Evolutionary conservation across 2,113 vertebrate species (phyloP).

Genomic region (Cacatua alba): DNA sequence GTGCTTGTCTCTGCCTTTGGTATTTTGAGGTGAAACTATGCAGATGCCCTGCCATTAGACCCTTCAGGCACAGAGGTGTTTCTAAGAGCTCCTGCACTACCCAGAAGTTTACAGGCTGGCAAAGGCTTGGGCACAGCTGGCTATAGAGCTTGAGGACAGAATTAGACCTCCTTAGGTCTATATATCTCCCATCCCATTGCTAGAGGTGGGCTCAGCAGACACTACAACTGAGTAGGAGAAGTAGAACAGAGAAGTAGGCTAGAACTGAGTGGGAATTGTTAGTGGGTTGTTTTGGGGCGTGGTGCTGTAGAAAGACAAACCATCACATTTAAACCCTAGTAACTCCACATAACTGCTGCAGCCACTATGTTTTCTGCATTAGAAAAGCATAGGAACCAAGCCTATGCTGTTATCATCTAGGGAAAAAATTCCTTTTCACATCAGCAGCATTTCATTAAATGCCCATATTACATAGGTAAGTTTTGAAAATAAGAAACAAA

Average conservation of each 20-base stretch:
- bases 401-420: background rate
- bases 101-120: background rate
- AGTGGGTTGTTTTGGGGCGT: background rate
- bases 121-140: background rate
- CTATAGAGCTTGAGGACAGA: background rate
- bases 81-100: background rate
- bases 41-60: background rate
- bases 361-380: background rate
- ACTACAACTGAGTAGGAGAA: background rate
- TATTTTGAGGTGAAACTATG: background rate
- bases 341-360: background rate
- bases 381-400: background rate
- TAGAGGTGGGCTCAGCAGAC: background rate
- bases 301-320: background rate
- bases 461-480: background rate
- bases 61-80: background rate
- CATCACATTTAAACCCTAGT: background rate
- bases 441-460: background rate
- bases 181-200: background rate
- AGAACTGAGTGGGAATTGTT: background rate
- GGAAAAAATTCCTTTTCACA: background rate
- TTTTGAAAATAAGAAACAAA: constrained; percentile 22
- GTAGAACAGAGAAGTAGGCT: background rate
- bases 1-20: background rate
- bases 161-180: background rate